phyloP scores from a whole-genome alignment of 2,888 invertebrate species.

The Campopleginae sp. region DNA sequence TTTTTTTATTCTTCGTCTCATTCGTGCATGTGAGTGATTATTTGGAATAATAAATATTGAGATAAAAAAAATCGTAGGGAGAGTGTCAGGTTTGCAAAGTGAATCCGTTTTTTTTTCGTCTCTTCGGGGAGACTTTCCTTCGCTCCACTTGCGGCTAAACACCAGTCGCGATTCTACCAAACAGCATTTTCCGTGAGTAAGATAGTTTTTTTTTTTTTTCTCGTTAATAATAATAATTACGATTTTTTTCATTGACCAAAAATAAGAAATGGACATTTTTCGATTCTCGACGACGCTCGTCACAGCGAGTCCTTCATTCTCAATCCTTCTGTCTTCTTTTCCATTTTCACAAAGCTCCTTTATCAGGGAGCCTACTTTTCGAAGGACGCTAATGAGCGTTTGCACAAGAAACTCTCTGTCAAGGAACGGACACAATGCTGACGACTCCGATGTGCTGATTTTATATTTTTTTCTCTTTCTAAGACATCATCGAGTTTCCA shows the following conservation, averaged over 20 bases:
- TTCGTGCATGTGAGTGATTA: conserved; percentile 29
- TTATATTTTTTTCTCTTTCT: conserved; percentile 1
- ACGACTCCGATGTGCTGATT: conserved; percentile 25
- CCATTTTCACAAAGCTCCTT: conserved; percentile 5
- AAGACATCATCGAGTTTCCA: conserved; percentile 22
- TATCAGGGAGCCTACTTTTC: not conserved
- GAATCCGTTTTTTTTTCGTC: conserved; percentile 39
- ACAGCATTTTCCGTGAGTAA: conserved; percentile 31
- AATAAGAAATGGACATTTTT: not conserved
- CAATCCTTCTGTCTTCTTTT: not conserved
- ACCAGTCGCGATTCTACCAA: conserved; percentile 25
- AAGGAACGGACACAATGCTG: not conserved
- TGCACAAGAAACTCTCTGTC: conserved; percentile 21
- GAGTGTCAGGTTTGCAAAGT: conserved; percentile 41
- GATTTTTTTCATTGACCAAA: not conserved
- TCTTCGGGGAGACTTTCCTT: conserved; percentile 4
- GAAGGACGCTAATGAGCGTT: not conserved
- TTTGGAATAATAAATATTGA: not conserved
- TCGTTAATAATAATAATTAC: not conserved
- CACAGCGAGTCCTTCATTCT: not conserved
- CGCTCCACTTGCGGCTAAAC: conserved; percentile 4
- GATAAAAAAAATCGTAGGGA: not conserved
- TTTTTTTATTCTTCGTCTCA: not conserved
- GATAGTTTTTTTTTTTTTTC: not conserved
- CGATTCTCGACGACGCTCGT: not conserved